phyloP scores from a whole-genome alignment of 1,140 invertebrate genomes.

The Euura lappo region DNA sequence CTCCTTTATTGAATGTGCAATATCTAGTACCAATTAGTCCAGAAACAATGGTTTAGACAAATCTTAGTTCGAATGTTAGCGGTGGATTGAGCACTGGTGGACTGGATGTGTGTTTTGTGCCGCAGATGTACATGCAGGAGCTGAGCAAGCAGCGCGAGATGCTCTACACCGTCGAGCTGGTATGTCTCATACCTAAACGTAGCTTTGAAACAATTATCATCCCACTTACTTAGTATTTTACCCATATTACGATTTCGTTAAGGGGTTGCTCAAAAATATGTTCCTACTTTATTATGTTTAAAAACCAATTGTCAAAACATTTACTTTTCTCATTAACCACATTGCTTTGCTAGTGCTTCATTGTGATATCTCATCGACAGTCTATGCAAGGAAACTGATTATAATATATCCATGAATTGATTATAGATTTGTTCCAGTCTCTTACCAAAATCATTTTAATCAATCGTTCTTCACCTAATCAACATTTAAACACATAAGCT shows the following conservation, averaged over 20 bases:
- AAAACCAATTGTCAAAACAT: not conserved
- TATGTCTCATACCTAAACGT: conserved; percentile 66
- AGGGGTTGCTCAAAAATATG: not conserved
- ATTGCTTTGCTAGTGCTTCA: not conserved
- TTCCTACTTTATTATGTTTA: not conserved
- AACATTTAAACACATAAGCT: too few relatives aligned
- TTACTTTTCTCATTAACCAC: not conserved
- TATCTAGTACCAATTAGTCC: conserved; percentile 6
- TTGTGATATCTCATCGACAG: not conserved
- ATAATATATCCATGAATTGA: not conserved
- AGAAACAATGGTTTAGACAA: conserved; percentile 12
- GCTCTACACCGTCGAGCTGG: conserved; percentile 84
- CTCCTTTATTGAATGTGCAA: conserved; percentile 1
- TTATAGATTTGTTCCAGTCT: too few relatives aligned
- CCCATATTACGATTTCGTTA: not conserved
- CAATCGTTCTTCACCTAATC: too few relatives aligned
- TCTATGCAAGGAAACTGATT: not conserved
- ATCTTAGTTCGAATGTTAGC: conserved; percentile 21
- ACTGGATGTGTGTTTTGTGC: conserved; percentile 61
- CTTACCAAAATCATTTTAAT: too few relatives aligned
- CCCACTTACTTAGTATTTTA: conserved; percentile 5
- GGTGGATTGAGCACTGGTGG: conserved; percentile 60
- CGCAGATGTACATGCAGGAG: conserved; percentile 86
- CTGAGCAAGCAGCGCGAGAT: conserved; percentile 86
- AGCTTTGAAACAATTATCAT: conserved; percentile 15